A percentile compares a stretch with the other conserved stretches of the same genome.
phyloP scores from a whole-genome alignment of 2,888 invertebrate genomes.

The Pristionchus japonicus region DNA sequence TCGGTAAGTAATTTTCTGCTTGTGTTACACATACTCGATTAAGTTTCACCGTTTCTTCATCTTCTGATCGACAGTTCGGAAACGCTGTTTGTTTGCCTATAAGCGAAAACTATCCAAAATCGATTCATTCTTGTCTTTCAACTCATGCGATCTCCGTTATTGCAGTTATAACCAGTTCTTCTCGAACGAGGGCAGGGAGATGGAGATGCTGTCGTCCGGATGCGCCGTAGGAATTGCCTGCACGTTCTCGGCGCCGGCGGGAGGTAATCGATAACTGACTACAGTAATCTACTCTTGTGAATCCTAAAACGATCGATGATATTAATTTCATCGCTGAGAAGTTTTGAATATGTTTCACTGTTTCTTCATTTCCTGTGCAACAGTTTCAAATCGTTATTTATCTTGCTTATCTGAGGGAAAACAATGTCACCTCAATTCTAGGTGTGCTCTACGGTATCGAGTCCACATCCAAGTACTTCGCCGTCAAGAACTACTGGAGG shows the following conservation, averaged over 20 bases:
- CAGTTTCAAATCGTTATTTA: no score
- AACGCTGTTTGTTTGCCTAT: no score
- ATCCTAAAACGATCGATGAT: no score
- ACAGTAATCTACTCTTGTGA: no score
- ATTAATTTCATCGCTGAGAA: no score
- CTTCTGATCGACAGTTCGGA: no score
- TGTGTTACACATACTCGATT: not conserved
- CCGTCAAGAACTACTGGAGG: constrained; percentile 97
- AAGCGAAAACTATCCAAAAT: no score
- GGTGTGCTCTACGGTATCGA: constrained; percentile 90
- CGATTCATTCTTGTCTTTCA: no score
- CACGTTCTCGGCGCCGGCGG: constrained; percentile 86
- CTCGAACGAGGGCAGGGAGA: constrained; percentile 80
- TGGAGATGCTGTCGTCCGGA: constrained; percentile 96
- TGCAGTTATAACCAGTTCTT: constrained; percentile 75
- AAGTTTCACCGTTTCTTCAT: no score
- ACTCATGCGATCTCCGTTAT: no score
- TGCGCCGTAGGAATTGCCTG: constrained; percentile 94
- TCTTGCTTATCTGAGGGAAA: not conserved
- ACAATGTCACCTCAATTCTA: constrained; percentile 27
- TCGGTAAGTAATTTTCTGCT: not conserved
- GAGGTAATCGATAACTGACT: constrained; percentile 49
- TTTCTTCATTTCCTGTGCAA: no score
- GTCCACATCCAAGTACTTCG: constrained; percentile 98
- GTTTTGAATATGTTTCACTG: no score